Conservation (phyloP, 2,888 invertebrate species). For the Noctua janthina region DNA sequence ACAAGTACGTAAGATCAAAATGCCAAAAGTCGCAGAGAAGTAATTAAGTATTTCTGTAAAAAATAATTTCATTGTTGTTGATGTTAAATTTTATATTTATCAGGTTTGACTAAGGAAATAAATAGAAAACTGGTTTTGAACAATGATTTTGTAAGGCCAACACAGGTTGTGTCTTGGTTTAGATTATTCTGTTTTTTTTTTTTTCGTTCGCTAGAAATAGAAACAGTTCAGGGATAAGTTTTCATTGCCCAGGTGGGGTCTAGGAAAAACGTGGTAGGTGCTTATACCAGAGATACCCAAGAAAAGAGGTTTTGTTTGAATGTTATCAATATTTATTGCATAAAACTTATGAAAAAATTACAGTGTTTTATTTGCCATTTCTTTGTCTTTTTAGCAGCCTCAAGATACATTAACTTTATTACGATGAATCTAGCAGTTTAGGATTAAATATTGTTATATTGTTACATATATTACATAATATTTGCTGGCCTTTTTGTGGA, state of each 20-base stretch:
- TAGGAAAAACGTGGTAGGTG: neutral
- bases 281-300: neutral
- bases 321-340: neutral
- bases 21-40: neutral
- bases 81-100: neutral
- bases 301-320: neutral
- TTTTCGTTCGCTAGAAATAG: neutral
- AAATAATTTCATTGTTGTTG: neutral
- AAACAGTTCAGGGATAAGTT: neutral
- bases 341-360: neutral
- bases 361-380: neutral
- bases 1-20: constrained; percentile 1
- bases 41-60: neutral
- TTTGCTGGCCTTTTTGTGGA: neutral
- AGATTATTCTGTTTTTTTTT: neutral
- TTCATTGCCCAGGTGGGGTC: neutral
- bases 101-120: neutral
- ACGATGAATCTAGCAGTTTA: neutral
- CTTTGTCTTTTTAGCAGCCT: neutral
- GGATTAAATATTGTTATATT: neutral
- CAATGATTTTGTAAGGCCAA: neutral
- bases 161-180: neutral
- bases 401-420: neutral
- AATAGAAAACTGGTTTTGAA: neutral
- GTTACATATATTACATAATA: neutral